Percentiles rank a stretch among this genome's conserved stretches.
Conservation (phyloP, 2,113 vertebrate species). For the Parus major region DNA sequence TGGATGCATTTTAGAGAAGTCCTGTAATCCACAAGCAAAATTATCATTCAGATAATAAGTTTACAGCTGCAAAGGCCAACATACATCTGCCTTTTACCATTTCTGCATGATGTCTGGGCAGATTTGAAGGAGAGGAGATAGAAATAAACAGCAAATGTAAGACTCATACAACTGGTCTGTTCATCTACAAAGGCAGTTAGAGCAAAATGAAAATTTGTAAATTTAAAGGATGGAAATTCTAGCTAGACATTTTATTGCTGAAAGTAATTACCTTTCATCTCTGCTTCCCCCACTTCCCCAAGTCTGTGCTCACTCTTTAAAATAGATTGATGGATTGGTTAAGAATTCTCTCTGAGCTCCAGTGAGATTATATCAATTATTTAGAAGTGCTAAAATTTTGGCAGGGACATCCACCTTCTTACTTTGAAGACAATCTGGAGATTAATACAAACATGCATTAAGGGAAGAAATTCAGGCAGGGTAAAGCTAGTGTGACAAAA, state of each 20-base stretch:
- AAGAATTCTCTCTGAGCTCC: slow-evolving; percentile 13
- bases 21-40: neutral
- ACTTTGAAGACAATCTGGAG: slow-evolving; percentile 53
- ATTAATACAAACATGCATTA: slow-evolving; percentile 44
- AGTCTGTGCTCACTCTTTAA: neutral
- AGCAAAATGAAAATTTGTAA: neutral
- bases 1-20: rapidly evolving
- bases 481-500: slow-evolving; percentile 55
- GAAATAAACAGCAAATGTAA: neutral
- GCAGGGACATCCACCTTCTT: slow-evolving; percentile 28
- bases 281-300: neutral
- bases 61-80: neutral
- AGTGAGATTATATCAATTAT: slow-evolving; percentile 54
- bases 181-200: neutral
- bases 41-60: neutral
- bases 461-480: slow-evolving; percentile 27
- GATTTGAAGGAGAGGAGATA: neutral
- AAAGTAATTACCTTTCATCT: neutral
- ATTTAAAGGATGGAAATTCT: neutral
- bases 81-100: neutral
- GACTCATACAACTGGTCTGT: neutral
- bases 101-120: neutral
- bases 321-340: slow-evolving; percentile 29
- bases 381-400: slow-evolving; percentile 54
- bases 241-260: neutral